Evolutionary conservation across 2,888 invertebrate species (phyloP).

Genomic region (Poecilus cupreus): DNA sequence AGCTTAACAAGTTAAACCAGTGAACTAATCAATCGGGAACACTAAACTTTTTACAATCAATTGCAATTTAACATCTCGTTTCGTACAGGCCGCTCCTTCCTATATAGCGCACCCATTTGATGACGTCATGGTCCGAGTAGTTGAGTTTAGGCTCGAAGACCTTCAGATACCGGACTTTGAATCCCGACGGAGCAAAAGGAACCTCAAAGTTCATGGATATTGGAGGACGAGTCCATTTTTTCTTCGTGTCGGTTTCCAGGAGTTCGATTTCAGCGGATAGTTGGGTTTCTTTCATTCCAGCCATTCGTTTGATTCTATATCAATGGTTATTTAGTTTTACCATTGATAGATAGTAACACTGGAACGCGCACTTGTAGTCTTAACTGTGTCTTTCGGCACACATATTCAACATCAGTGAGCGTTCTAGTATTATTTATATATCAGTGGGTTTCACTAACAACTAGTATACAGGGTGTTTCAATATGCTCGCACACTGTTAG

Average conservation of each 20-base stretch:
- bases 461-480: no score
- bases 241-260: conserved; percentile 98
- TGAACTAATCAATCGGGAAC: no score
- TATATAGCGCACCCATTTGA: conserved; percentile 99
- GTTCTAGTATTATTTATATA: no score
- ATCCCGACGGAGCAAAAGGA: conserved; percentile 99
- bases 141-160: conserved; percentile 99
- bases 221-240: conserved; percentile 99
- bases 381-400: no score
- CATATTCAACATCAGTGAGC: no score
- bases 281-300: conserved; percentile 99
- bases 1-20: background rate
- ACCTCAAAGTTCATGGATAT: conserved; percentile 99
- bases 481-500: no score
- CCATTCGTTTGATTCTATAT: conserved; percentile 90
- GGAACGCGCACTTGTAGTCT: no score
- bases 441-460: no score
- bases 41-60: background rate
- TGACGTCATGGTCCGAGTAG: conserved; percentile 99
- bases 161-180: conserved; percentile 99
- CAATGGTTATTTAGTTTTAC: no score
- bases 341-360: no score
- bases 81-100: conserved; percentile 99
- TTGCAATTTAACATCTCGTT: conserved; percentile 89
- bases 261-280: conserved; percentile 99